Evolutionary conservation across 1,140 invertebrate genomes (phyloP), one percentile per base, ranked within the genome.

Genomic region (Euglossa dilemma): DNA sequence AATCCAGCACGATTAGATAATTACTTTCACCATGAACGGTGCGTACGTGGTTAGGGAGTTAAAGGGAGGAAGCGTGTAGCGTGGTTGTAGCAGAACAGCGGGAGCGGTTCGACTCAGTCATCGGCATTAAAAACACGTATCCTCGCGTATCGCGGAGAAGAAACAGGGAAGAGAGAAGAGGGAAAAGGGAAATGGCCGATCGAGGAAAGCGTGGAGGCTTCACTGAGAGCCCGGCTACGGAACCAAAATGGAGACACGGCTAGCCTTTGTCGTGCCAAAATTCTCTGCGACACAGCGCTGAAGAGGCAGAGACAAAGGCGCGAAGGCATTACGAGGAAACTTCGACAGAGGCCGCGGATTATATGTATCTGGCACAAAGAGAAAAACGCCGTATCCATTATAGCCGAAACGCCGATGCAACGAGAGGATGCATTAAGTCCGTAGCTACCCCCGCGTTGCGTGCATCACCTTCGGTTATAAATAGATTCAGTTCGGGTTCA

Each of bases 231-330:
- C 79, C 70, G 82, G 85, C 86, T 83, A 90, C 88, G 89, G 85
- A 92, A 91, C 82, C 89, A 87, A 90, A 92, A 88, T 89, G 87
- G 86, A 93, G 89, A 92, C 91, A 93, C 91, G 86, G 86, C 23
- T 56, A 85, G 85, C 73, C 87, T 91, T 93, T 90, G 87, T 93
- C 90, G 92, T 92, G 92, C 93, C 91, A 93, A 92, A 92, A 93
- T 76, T 85, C 85, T 78, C 85, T 43, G 45, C 67, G 61, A 77
- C 70, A 57, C n/a, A 74, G 59, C 56, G 78, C 0, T 59, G 84
- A 74, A 74, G 79, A 66, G 73, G 47, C 28, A 64, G 54, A 77
- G 80, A 73, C 64, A 83, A 77, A 85, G 75, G 84, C 75, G 69
- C 67, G 74, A 83, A 77, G 84, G 80, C 84, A 85, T 85, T 85